Base-by-base conservation (phyloP, 2,113 vertebrate species). In the Agapornis roseicollis region DNA sequence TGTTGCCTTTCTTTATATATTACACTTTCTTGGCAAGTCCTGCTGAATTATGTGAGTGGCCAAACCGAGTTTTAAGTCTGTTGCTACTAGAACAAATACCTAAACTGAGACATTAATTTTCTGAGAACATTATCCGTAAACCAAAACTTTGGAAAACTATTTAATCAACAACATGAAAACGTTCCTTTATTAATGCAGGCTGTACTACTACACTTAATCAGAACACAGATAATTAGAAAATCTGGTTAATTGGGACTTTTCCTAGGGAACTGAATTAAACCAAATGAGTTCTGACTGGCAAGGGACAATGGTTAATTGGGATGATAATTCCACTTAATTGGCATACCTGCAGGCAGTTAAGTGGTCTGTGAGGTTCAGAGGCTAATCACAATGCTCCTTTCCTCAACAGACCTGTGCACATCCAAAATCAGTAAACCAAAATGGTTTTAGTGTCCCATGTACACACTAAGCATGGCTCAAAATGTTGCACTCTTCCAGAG, bases 271-370 rank as follows among this genome's bases (percentile, higher is more conserved):
- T 66, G 82, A 95, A 96, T 96, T 94, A 97, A 97, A 95, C 91
- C 93, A 96, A 97, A 97, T 97, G 86, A 95, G 93, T 96, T 97
- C 96, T 96, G 96, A 97, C 95, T 95, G 69, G 95, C 90, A 96
- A 92, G 93, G 93, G 95, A 97, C 88, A 96, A 94, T 95, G 81
- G 91, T 91, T 97, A 97, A 97, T 96, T 97, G 96, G 95, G 88
- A 96, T 96, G 96, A 94, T 96, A 97, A 97, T 94, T 97, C 83
- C 94, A 95, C 58, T 95, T 97, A 97, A 97, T 96, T 96, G 95
- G 83, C 65, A 91, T 65, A 94, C 93, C 94, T 96, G 89, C 71
- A 93, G 92, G 95, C 93, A 96, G 72, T 86, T 93, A 94, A 97
- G 85, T 81, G 78, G 91, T 86, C 91, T 93, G 76, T 63, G 78